Evolutionary conservation across 2,113 vertebrate species (phyloP).

Genomic region (Mellivora capensis): DNA sequence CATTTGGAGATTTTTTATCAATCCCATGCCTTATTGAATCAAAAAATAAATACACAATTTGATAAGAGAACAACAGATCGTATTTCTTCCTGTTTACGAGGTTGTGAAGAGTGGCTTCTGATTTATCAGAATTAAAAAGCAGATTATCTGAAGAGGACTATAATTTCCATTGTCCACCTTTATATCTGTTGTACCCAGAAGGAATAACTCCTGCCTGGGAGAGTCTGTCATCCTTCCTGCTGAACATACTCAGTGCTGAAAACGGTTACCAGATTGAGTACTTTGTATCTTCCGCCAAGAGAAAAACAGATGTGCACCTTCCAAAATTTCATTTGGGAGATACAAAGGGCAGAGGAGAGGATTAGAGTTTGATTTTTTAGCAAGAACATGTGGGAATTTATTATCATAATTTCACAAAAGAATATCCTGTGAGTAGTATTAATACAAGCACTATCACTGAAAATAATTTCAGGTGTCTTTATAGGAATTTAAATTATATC

Average conservation of each 20-base stretch:
- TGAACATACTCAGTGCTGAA: not conserved
- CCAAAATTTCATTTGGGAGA: not conserved
- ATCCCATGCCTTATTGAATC: not conserved
- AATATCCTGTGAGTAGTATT: not conserved
- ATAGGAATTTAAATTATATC: not conserved
- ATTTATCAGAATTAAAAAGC: not conserved
- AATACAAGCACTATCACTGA: not conserved
- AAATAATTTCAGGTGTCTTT: not conserved
- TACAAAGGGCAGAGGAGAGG: not conserved
- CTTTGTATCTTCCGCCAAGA: not conserved
- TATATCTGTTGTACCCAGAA: fast-evolving
- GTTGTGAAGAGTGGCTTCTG: not conserved
- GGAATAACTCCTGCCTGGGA: not conserved
- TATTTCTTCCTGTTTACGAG: not conserved
- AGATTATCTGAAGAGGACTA: not conserved
- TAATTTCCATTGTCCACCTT: not conserved
- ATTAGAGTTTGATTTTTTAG: not conserved
- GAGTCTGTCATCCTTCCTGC: not conserved
- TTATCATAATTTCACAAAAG: not conserved
- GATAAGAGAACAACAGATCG: not conserved
- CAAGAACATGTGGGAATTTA: not conserved
- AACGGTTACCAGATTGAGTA: no score
- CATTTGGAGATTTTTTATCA: not conserved
- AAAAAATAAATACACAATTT: not conserved
- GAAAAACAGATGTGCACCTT: not conserved